Percentiles rank a stretch among this genome's conserved stretches.
Conservation (phyloP, 2,113 vertebrate genomes). For the Paracanthobrama guichenoti region DNA sequence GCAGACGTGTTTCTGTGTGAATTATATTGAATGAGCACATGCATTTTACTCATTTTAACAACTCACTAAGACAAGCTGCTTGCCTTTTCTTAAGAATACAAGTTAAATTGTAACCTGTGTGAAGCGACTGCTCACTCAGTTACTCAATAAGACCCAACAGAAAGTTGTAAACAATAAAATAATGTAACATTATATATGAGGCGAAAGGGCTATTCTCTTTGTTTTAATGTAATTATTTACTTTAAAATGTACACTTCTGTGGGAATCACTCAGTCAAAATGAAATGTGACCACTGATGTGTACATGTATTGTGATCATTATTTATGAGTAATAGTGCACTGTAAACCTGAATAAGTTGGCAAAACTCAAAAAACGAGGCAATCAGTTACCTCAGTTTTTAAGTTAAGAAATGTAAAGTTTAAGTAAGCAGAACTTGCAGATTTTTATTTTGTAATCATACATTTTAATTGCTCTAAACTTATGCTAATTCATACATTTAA, state of each 20-base stretch:
- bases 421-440: too few species aligned
- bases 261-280: background rate
- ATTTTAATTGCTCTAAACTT: too few species aligned
- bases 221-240: background rate
- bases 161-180: background rate
- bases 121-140: too few species aligned
- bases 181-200: background rate
- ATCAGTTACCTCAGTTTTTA: too few species aligned
- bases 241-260: background rate
- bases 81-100: background rate
- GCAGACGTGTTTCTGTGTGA: background rate
- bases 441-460: too few species aligned
- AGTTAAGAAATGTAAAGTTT: too few species aligned
- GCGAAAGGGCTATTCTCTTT: background rate
- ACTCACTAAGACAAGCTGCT: background rate
- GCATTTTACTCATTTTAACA: background rate
- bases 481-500: too few species aligned
- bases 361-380: too few species aligned
- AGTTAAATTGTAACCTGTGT: background rate
- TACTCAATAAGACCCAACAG: background rate
- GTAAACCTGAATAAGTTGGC: too few species aligned
- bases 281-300: background rate
- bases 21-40: background rate
- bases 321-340: background rate
- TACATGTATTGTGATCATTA: background rate